A percentile compares a stretch with the other conserved stretches of the same genome.
phyloP scores from a whole-genome alignment of 2,113 vertebrate species.

The Callorhinus ursinus region DNA sequence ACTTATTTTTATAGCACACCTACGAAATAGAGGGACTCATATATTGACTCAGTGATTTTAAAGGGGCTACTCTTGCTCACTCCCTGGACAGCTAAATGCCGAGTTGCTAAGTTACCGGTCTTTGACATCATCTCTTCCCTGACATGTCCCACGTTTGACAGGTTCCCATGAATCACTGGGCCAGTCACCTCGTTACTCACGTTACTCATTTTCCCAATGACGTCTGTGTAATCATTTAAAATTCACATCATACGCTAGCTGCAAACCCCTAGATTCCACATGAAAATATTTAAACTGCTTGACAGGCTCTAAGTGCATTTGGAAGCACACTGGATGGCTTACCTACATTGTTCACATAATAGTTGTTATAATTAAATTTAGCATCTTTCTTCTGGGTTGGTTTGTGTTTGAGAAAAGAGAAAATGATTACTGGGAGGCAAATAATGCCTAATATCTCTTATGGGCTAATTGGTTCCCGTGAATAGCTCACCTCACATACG shows the following conservation, averaged over 20 bases:
- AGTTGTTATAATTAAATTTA: slow-evolving; percentile 82
- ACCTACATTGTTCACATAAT: slow-evolving; percentile 83
- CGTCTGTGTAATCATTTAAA: slow-evolving; percentile 86
- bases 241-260: slow-evolving; percentile 86
- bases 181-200: slow-evolving; percentile 87
- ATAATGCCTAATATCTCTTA: slow-evolving; percentile 83
- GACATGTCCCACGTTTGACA: slow-evolving; percentile 88
- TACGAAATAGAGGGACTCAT: slow-evolving; percentile 83
- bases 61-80: slow-evolving; percentile 83
- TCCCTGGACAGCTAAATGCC: slow-evolving; percentile 86
- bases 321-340: slow-evolving; percentile 74
- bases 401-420: slow-evolving; percentile 82
- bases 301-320: slow-evolving; percentile 80
- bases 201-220: slow-evolving; percentile 87
- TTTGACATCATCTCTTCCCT: slow-evolving; percentile 91
- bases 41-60: slow-evolving; percentile 87
- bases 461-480: slow-evolving; percentile 82
- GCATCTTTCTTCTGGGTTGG: slow-evolving; percentile 76
- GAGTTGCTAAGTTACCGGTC: slow-evolving; percentile 91
- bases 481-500: slow-evolving; percentile 82
- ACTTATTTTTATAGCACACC: slow-evolving; percentile 84
- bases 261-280: slow-evolving; percentile 80
- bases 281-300: slow-evolving; percentile 85
- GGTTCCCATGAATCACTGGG: slow-evolving; percentile 88
- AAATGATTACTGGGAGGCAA: slow-evolving; percentile 83